phyloP scores from a whole-genome alignment of 2,113 vertebrate genomes.

The Coryphaenoides rupestris region DNA sequence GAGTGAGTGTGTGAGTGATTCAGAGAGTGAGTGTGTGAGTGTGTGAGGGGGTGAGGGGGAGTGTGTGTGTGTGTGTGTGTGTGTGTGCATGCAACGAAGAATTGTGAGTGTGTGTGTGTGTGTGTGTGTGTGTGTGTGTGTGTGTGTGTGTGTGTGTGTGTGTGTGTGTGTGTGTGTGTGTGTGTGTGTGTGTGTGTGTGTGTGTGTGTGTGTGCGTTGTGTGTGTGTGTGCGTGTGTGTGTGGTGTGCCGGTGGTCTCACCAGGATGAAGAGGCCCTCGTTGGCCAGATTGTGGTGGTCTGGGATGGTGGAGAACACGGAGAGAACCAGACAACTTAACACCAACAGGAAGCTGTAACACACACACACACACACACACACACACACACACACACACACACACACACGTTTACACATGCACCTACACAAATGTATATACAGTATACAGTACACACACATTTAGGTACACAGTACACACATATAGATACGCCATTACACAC shows the following conservation, averaged over 20 bases:
- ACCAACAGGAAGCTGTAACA: constrained; percentile 92
- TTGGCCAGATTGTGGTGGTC: constrained; percentile 90
- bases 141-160: constrained; percentile 2
- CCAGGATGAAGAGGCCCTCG: constrained; percentile 94
- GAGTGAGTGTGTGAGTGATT: too few species aligned
- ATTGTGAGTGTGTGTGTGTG: constrained; percentile 11
- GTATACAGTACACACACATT: not conserved
- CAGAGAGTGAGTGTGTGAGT: too few species aligned
- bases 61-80: too few species aligned
- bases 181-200: constrained; percentile 8
- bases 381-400: constrained; percentile 24
- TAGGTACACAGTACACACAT: too few species aligned
- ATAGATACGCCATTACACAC: too few species aligned
- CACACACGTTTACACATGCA: constrained; percentile 16
- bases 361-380: constrained; percentile 27
- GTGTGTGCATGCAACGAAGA: too few species aligned
- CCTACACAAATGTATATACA: constrained; percentile 6
- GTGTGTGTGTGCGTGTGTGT: not conserved
- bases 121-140: not conserved
- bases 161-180: not conserved
- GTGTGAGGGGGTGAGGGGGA: too few species aligned
- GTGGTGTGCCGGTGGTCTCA: constrained; percentile 58
- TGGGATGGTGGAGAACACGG: constrained; percentile 97
- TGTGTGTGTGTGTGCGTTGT: not conserved
- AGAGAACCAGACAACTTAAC: constrained; percentile 97